Percentiles rank a stretch among this genome's conserved stretches.
phyloP scores from a whole-genome alignment of 2,888 invertebrate genomes.

The Drosophila cyrtoloma region DNA sequence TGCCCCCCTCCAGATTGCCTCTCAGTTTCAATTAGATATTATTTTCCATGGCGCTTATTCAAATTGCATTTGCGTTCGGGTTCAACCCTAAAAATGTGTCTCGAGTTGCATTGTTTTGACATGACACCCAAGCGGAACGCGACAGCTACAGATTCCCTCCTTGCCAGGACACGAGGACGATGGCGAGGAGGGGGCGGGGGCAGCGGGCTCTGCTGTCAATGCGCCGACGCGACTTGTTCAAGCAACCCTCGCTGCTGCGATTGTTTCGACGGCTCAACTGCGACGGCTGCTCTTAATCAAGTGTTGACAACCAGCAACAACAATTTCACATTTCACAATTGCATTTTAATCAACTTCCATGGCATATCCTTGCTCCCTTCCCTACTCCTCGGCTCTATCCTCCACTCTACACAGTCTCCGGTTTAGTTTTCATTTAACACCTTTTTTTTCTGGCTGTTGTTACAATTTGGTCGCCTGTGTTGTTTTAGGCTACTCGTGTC shows the following conservation, averaged over 20 bases:
- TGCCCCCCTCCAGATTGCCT: constrained; percentile 5
- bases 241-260: constrained; percentile 28
- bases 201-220: constrained; percentile 17
- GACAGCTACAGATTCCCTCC: constrained; percentile 44
- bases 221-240: constrained; percentile 51
- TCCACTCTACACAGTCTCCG: constrained; percentile 9
- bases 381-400: constrained; percentile 3
- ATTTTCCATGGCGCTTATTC: constrained; percentile 51
- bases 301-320: constrained; percentile 76
- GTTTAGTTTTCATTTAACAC: constrained; percentile 75
- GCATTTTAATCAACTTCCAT: constrained; percentile 75
- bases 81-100: constrained; percentile 55
- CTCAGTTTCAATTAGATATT: constrained; percentile 60
- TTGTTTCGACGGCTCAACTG: constrained; percentile 13
- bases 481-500: constrained; percentile 60
- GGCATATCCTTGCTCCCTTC: constrained; percentile 4
- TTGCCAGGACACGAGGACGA: not conserved
- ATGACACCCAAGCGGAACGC: constrained; percentile 72
- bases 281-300: constrained; percentile 77
- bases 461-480: constrained; percentile 64
- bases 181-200: not conserved
- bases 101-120: constrained; percentile 77
- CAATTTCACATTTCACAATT: constrained; percentile 70
- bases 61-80: constrained; percentile 49
- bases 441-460: constrained; percentile 58